phyloP scores from a whole-genome alignment of 2,888 invertebrate genomes.

The Nomada fabriciana region DNA sequence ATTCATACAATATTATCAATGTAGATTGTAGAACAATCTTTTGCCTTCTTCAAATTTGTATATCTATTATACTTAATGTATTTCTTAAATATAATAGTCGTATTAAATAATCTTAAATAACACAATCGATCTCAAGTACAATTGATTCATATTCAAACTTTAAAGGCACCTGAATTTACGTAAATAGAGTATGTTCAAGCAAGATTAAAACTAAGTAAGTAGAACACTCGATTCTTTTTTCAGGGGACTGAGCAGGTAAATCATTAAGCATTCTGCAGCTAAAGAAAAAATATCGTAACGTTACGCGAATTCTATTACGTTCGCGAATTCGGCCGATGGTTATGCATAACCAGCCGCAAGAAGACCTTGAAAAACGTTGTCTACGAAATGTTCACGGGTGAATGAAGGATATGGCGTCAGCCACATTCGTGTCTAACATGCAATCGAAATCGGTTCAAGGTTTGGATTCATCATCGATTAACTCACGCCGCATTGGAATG shows the following conservation, averaged over 20 bases:
- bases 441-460: slow-evolving; percentile 78
- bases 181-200: no score
- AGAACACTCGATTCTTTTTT: no score
- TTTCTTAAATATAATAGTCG: no score
- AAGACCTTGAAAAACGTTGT: slow-evolving; percentile 38
- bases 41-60: no score
- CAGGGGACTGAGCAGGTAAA: not conserved
- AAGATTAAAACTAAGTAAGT: no score
- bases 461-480: slow-evolving; percentile 67
- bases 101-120: no score
- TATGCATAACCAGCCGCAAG: not conserved
- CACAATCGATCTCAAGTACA: no score
- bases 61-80: no score
- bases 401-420: slow-evolving; percentile 62
- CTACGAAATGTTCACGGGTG: slow-evolving; percentile 35
- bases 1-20: no score
- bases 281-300: not conserved
- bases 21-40: no score
- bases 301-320: not conserved
- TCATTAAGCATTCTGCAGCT: not conserved
- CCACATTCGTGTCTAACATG: slow-evolving; percentile 58
- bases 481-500: slow-evolving; percentile 43
- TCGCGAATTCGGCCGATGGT: not conserved
- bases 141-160: no score
- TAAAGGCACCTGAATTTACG: no score